Conservation (phyloP, 2,797 vertebrate species). For the Lutjanus campechanus region DNA sequence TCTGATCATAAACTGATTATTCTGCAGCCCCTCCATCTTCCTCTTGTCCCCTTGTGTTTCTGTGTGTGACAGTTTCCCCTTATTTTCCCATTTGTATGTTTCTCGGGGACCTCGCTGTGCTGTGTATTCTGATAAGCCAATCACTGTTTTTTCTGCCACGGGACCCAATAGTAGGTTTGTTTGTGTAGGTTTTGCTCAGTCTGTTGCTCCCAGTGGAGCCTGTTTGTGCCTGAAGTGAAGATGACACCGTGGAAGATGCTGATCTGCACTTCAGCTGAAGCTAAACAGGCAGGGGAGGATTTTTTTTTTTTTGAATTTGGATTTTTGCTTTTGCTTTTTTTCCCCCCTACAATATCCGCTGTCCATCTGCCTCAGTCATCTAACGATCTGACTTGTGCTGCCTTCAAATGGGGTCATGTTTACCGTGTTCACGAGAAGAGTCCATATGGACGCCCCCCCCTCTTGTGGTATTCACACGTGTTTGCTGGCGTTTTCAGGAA, state of each 20-base stretch:
- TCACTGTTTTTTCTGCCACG: constrained; percentile 1
- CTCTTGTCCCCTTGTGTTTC: constrained; percentile 35
- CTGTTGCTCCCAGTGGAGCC: constrained; percentile 27
- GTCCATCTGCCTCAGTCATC: background rate
- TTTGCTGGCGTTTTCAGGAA: no score
- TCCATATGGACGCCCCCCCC: no score
- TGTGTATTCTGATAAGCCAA: constrained; percentile 30
- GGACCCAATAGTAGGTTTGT: constrained; percentile 33
- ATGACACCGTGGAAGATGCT: constrained; percentile 40
- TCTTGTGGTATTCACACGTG: no score
- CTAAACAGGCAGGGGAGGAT: constrained; percentile 38
- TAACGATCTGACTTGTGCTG: background rate
- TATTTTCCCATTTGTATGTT: constrained; percentile 26
- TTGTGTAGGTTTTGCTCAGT: constrained; percentile 29
- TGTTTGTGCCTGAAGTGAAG: constrained; percentile 37
- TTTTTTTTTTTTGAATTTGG: constrained; percentile 4
- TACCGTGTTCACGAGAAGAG: no score
- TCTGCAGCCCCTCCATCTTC: constrained; percentile 38
- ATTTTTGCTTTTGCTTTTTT: background rate
- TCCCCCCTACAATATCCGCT: background rate
- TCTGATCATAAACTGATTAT: constrained; percentile 51
- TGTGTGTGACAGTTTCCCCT: constrained; percentile 33
- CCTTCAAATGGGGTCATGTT: no score
- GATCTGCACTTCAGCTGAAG: constrained; percentile 49
- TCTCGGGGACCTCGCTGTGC: constrained; percentile 10